Evolutionary conservation across 2,888 invertebrate species (phyloP).

Genomic region (Fragum sueziense): DNA sequence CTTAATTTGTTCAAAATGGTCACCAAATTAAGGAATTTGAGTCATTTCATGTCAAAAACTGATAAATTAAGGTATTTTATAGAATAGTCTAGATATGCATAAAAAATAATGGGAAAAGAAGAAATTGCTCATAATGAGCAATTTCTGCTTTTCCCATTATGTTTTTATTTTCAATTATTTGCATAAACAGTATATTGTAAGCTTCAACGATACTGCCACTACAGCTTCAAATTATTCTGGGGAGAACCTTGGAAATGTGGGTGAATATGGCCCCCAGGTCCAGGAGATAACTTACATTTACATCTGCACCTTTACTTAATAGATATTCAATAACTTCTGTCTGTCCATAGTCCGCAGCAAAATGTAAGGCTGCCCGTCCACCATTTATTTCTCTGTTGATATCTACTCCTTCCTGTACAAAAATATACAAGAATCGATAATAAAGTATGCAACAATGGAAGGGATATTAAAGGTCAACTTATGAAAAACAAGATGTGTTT

Average conservation of each 20-base stretch:
- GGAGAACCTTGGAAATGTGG: too few relatives aligned
- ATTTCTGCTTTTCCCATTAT: not conserved
- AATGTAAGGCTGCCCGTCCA: constrained; percentile 94
- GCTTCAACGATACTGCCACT: too few relatives aligned
- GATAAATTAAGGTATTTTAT: too few relatives aligned
- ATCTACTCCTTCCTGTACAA: constrained; percentile 87
- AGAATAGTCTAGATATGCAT: not conserved
- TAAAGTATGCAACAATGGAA: too few relatives aligned
- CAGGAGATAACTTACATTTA: constrained; percentile 90
- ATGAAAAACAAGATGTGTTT: too few relatives aligned
- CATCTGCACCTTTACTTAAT: constrained; percentile 93
- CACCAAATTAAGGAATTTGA: too few relatives aligned
- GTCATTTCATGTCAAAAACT: too few relatives aligned
- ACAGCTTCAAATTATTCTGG: too few relatives aligned
- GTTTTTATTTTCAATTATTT: not conserved
- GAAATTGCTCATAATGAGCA: constrained; percentile 3
- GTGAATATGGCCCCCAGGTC: too few relatives aligned
- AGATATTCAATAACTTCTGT: constrained; percentile 93
- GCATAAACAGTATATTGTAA: too few relatives aligned
- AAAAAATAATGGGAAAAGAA: constrained; percentile 1
- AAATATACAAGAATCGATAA: not conserved
- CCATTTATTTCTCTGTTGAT: constrained; percentile 91
- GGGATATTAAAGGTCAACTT: too few relatives aligned
- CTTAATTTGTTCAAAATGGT: too few relatives aligned
- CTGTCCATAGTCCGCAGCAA: constrained; percentile 98